Evolutionary conservation across 1,140 invertebrate genomes (phyloP).

Genomic region (Zophobas atratus): DNA sequence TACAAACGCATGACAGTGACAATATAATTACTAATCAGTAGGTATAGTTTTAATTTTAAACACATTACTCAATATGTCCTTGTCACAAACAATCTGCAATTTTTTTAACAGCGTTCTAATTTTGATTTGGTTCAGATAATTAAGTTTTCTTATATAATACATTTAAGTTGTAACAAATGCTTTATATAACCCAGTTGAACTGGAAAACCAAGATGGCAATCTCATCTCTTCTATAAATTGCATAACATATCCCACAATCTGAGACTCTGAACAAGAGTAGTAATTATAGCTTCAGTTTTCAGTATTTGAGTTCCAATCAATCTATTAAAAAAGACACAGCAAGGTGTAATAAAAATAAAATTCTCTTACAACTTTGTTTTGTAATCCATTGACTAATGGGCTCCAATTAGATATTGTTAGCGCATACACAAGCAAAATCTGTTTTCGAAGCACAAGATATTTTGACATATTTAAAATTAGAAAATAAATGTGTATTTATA

Average conservation of each 20-base stretch:
- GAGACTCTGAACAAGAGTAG: not conserved
- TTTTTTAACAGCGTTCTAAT: slow-evolving; percentile 27
- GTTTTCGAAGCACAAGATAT: no score
- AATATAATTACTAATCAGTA: not conserved
- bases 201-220: slow-evolving; percentile 21
- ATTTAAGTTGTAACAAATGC: slow-evolving; percentile 15
- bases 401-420: no score
- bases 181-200: slow-evolving; percentile 29
- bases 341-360: no score
- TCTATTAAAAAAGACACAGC: no score
- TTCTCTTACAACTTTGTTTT: no score
- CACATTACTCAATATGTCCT: slow-evolving; percentile 20
- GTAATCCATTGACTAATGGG: no score
- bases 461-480: no score
- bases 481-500: no score
- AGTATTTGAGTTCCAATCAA: no score
- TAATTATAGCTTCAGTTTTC: not conserved
- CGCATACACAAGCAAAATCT: no score
- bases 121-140: slow-evolving; percentile 17
- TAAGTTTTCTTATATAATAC: slow-evolving; percentile 28
- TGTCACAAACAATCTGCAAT: slow-evolving; percentile 22
- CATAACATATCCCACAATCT: not conserved
- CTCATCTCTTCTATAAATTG: not conserved
- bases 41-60: slow-evolving; percentile 13
- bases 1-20: not conserved